A percentile compares a stretch with the other conserved stretches of the same genome.
phyloP scores from a whole-genome alignment of 2,888 invertebrate species.

The Vandiemenella viatica region DNA sequence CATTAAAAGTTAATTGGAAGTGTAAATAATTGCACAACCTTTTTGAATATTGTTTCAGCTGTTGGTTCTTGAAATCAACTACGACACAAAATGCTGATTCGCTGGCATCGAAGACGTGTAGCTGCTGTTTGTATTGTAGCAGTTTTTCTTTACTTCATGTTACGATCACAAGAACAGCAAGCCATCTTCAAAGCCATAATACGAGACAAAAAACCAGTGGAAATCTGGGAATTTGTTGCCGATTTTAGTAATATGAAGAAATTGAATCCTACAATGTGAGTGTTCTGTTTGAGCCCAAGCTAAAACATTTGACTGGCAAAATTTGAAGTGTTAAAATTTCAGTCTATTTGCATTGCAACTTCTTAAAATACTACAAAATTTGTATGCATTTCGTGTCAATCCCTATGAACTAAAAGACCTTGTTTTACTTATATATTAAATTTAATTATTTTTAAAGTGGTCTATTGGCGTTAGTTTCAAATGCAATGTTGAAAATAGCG shows the following conservation, averaged over 20 bases:
- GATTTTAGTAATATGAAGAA: slow-evolving; percentile 57
- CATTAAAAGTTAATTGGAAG: no score
- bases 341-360: no score
- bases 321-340: no score
- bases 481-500: no score
- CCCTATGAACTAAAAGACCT: no score
- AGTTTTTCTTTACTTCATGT: slow-evolving; percentile 8
- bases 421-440: no score
- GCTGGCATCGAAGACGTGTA: slow-evolving; percentile 10
- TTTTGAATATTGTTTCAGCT: no score
- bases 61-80: neutral
- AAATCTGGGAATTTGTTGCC: slow-evolving; percentile 57
- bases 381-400: no score
- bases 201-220: slow-evolving; percentile 38
- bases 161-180: slow-evolving; percentile 13
- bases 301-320: neutral
- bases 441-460: no score
- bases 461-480: no score
- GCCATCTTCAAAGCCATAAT: slow-evolving; percentile 32
- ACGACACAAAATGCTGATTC: slow-evolving; percentile 2
- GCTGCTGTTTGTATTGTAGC: slow-evolving; percentile 3
- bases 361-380: no score
- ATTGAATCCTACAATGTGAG: slow-evolving; percentile 59
- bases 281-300: slow-evolving; percentile 21
- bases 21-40: no score